Evolutionary conservation across 2,888 invertebrate species (phyloP), one percentile per base, ranked within the genome.

Genomic region (Colostygia pectinataria): DNA sequence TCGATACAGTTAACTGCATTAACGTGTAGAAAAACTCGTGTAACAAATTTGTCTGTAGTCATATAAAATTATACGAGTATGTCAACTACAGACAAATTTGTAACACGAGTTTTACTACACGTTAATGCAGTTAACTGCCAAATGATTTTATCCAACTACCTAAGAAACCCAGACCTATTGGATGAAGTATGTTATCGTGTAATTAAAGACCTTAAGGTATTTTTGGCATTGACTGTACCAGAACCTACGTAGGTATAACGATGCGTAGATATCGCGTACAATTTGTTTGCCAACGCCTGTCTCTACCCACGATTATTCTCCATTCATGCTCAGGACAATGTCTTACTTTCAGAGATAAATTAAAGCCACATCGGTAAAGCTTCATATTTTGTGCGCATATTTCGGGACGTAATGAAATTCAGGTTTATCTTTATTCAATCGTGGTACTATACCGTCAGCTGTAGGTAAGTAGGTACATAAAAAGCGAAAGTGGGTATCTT

Each of bases 251-350:
- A 24, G 14, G 7, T 31, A 33, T 20, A 14, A 4, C 13, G 23
- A 36, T 13, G 15, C 29, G 8, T 5, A 29, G 10, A 15, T 38
- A 49, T 23, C 33, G 27, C 51, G 54, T 57, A 61, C 54, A 45
- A 59, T 71, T 67, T 68, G 68, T 65, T 63, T 57, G 49, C 47
- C 37, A 39, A 27, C 41, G 34, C 37, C 36, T 38, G 39, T 36
- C 44, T 45, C 39, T n/a, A n/a, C n/a, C 42, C 20, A 53, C 42
- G 57, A 42, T 46, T 59, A 55, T 66, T 61, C 59, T 62, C 63
- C 59, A 71, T 75, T 75, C 70, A 69, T 41, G 41, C 57, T 33
- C 45, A 61, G 62, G 67, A 71, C 73, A 76, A 74, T 70, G 66
- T 75, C 65, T 71, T 71, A 71, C 71, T 72, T 68, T 53, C 55